Conservation (phyloP, 2,888 invertebrate species). For the Tethea ocularis region DNA sequence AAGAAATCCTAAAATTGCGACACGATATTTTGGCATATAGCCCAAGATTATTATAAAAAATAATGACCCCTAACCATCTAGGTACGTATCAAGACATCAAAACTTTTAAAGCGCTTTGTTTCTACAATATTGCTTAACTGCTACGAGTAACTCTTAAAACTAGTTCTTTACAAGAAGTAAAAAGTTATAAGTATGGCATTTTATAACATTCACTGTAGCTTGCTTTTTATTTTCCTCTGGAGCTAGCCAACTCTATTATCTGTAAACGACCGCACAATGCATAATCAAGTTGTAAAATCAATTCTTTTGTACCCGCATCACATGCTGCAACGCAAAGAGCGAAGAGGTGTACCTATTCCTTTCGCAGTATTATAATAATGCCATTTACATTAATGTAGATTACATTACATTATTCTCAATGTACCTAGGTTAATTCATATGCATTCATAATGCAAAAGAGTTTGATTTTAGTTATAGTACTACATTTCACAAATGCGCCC, state of each 20-base stretch:
- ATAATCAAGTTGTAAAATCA: constrained; percentile 1
- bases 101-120: neutral
- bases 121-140: neutral
- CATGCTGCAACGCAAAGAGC: neutral
- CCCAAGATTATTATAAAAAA: neutral
- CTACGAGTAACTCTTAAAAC: too few species aligned
- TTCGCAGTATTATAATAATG: neutral
- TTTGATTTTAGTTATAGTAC: too few species aligned
- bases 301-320: neutral
- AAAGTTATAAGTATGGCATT: neutral
- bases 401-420: too few species aligned
- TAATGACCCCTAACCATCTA: neutral
- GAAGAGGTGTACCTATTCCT: too few species aligned
- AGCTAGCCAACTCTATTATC: neutral
- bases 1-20: too few species aligned
- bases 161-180: neutral
- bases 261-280: neutral
- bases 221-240: neutral
- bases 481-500: too few species aligned
- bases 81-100: neutral
- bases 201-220: neutral
- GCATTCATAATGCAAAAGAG: too few species aligned
- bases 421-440: too few species aligned
- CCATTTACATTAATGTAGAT: neutral
- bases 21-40: too few species aligned